These are phyloP conservation scores for Coregonus suidteri DNA, from an alignment of 2,797 vertebrate species.

Conservation along the genomic window DNA sequence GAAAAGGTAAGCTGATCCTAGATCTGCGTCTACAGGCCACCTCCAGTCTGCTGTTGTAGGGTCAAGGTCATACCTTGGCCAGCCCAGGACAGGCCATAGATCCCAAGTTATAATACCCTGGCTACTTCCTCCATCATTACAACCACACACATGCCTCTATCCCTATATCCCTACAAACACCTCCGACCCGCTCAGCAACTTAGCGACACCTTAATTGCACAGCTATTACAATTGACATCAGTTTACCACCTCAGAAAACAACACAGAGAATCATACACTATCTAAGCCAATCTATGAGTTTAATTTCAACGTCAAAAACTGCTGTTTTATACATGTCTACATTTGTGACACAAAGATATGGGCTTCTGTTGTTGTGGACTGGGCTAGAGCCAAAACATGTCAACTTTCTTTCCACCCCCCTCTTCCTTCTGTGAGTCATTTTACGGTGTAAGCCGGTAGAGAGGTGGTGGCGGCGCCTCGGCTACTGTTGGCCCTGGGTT, in stretches of 20 bases:
- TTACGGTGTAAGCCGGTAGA: slow-evolving; percentile 26
- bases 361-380: neutral
- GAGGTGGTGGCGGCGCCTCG: slow-evolving; percentile 23
- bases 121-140: neutral
- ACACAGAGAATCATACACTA: neutral
- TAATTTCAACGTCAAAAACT: neutral
- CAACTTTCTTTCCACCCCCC: neutral
- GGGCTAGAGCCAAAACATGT: neutral
- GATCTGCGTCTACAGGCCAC: neutral
- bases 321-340: neutral
- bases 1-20: neutral
- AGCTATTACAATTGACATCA: neutral
- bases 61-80: neutral
- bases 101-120: neutral
- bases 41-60: neutral
- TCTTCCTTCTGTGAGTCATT: no score
- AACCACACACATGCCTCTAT: neutral
- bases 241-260: neutral
- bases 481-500: slow-evolving; percentile 50
- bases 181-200: neutral
- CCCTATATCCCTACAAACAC: neutral
- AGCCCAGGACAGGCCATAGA: neutral
- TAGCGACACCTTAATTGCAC: neutral
- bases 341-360: neutral
- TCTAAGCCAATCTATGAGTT: no score